These are phyloP conservation scores for Ctenomys sociabilis DNA, from an alignment of 2,113 vertebrate genomes.

Conservation along the genomic window DNA sequence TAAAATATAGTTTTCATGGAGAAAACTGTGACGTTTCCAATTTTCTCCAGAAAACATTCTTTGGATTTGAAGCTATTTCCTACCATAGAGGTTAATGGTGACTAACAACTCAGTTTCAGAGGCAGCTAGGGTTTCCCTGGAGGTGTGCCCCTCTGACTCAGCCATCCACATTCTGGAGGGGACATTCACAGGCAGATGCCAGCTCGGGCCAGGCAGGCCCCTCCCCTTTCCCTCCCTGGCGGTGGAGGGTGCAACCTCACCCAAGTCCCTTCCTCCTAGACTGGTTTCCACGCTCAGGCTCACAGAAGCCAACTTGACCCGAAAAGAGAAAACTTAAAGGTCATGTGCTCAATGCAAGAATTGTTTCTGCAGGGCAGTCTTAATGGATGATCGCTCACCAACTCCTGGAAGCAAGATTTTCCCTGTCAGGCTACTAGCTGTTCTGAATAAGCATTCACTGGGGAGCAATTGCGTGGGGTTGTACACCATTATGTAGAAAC, in stretches of 20 bases:
- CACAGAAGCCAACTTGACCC: background rate
- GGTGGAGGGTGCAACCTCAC: background rate
- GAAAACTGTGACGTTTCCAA: background rate
- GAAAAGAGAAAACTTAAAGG: background rate
- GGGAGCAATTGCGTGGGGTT: background rate
- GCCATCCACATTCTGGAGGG: background rate
- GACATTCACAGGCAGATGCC: background rate
- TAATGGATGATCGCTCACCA: background rate
- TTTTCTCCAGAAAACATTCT: constrained; percentile 2
- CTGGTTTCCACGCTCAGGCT: background rate
- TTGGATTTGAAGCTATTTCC: constrained; percentile 35
- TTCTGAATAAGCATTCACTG: background rate
- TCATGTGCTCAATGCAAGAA: background rate
- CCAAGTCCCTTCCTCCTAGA: background rate
- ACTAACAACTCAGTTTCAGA: background rate
- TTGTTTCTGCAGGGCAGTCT: background rate
- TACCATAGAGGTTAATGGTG: background rate
- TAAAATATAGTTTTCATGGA: constrained; percentile 65
- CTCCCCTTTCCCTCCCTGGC: background rate
- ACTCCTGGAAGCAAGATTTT: constrained; percentile 13
- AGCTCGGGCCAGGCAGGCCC: background rate
- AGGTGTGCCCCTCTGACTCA: fast-evolving
- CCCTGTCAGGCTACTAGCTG: background rate
- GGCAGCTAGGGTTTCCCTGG: background rate
- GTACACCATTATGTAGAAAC: background rate